Evolutionary conservation across 2,113 vertebrate species (phyloP), one percentile per base, ranked within the genome.

Genomic region (Atherinomorus stipes): DNA sequence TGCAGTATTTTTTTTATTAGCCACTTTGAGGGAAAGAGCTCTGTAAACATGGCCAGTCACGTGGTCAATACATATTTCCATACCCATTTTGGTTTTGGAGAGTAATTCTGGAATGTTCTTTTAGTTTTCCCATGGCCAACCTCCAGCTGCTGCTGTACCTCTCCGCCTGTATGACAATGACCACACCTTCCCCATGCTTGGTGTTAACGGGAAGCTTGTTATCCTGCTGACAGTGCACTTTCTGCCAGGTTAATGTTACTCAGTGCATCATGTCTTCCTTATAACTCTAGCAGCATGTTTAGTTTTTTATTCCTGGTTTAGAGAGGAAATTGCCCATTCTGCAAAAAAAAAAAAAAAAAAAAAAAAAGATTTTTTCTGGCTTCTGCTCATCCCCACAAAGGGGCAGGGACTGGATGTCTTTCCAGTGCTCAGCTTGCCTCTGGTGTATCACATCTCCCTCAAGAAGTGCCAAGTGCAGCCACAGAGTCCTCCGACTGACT

Each of bases 381-480:
- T 81, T 37, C 44, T 4, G 2, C 62, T 70, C 15, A 0, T 53
- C 60, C 58, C 80, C 80, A 75, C 78, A 88, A 72, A 76, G 54
- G 68, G 37, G 38, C 73, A 40, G 56, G 62, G 53, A 57, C 77
- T 59, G 12, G 37, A 75, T 50, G 79, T 80, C 74, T 90, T 83
- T 88, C 80, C 85, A 84, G 58, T 68, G 70, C 38, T 79, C 76
- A 80, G 74, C 37, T 58, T 64, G 70, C 73, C 80, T 75, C 81
- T 89, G 74, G 71, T 91, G 89, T 77, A 89, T 91, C 89, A 90
- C 85, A 81, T 90, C 81, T 81, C 86, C 89, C 83, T 69, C 63
- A 63, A 2, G 23, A 59, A 4, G 56, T 86, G 91, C 90, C 91
- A 90, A 85, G 49, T 66, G 15, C 63, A 76, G 81, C 86, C 81